Evolutionary conservation across 2,888 invertebrate species (phyloP), one percentile per base, ranked within the genome.

Genomic region (Nebria salina): DNA sequence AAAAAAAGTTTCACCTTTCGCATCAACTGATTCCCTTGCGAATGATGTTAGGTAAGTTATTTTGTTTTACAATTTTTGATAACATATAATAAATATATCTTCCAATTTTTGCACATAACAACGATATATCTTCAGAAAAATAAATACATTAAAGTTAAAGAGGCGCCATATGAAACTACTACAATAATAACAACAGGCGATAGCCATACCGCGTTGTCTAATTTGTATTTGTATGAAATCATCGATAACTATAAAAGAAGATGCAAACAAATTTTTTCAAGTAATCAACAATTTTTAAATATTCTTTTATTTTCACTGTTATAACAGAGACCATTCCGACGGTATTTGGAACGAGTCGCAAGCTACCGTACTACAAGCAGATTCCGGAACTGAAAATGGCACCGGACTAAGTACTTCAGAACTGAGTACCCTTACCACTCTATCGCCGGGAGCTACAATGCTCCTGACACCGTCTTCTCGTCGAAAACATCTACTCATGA

Each of bases 291-390:
- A 11, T 4, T 1, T 2, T 7, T 54, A 0, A 2, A 54, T 54
- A 54, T 54, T 54, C 54, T 54, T 54, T 54, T 54, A 54, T 13
- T 11, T 11, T 54, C 54, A 11, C 54, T 54, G 54, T 54, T 54
- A 54, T 5, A 1, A 54, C 7, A 90, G 95, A 86, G 96, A 96
- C 87, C 95, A 96, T 88, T 96, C 96, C 73, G 96, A 96, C 87
- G 95, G 95, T 86, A 93, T 95, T 86, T 96, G 96, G 96, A 96
- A 96, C 89, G 96, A 96, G 89, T 96, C 96, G 11, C 96, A 96
- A 89, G 94, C 94, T 8, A 96, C 96, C 0, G 95, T 96, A 15
- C 90, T 95, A 64, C 95, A 94, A 89, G 92, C 93, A 0, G 95
- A 95, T 86, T 93, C 93, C 15, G 92, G 92, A 68, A 92, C 92